Conservation (phyloP, 2,888 invertebrate genomes). For the Synanthedon myopaeformis region DNA sequence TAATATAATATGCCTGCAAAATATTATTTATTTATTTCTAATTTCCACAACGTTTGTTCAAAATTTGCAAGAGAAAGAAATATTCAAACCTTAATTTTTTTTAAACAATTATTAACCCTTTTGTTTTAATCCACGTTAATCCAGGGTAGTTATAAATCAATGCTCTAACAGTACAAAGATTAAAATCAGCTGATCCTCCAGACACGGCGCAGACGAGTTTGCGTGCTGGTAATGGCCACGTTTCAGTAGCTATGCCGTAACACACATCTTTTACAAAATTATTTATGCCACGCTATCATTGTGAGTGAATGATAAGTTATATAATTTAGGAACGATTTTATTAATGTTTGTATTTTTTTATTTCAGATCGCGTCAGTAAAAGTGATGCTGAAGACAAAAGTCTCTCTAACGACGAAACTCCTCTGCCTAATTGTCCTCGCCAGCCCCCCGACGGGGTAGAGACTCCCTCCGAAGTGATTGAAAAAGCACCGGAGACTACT, state of each 20-base stretch:
- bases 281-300: too few species aligned
- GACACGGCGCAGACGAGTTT: slow-evolving; percentile 23
- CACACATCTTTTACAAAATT: slow-evolving; percentile 1
- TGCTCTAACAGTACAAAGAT: not conserved
- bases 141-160: not conserved
- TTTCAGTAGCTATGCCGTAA: slow-evolving; percentile 2
- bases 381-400: slow-evolving; percentile 63
- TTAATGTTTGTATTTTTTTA: slow-evolving; percentile 6
- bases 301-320: too few species aligned
- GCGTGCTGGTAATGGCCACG: slow-evolving; percentile 28
- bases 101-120: too few species aligned
- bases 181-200: slow-evolving; percentile 21
- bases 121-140: too few species aligned
- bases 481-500: slow-evolving; percentile 57
- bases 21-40: too few species aligned
- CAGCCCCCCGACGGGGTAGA: slow-evolving; percentile 88
- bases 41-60: too few species aligned
- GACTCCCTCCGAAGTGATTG: slow-evolving; percentile 78
- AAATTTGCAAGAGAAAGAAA: too few species aligned
- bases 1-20: too few species aligned
- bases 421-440: slow-evolving; percentile 73
- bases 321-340: too few species aligned
- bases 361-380: slow-evolving; percentile 56
- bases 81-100: too few species aligned
- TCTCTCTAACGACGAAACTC: slow-evolving; percentile 59